Evolutionary conservation across 2,888 invertebrate genomes (phyloP).

Genomic region (Dolichopus griseipennis): DNA sequence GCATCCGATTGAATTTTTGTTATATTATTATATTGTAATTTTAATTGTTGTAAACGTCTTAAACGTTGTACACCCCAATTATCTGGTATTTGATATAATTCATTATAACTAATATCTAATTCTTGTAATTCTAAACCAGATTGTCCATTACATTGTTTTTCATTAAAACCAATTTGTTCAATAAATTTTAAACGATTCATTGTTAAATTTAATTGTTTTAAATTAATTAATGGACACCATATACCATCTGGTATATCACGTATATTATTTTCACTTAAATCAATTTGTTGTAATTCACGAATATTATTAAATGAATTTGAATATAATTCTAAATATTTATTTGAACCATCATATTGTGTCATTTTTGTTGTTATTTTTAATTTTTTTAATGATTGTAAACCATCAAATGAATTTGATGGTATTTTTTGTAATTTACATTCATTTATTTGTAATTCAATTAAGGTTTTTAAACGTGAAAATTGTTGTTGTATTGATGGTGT

Average conservation of each 20-base stretch:
- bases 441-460: slow-evolving; percentile 65
- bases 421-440: slow-evolving; percentile 72
- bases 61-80: slow-evolving; percentile 67
- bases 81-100: slow-evolving; percentile 61
- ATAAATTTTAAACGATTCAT: slow-evolving; percentile 71
- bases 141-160: slow-evolving; percentile 39
- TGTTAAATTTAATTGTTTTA: slow-evolving; percentile 76
- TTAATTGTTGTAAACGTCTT: slow-evolving; percentile 67
- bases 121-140: slow-evolving; percentile 60
- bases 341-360: not conserved
- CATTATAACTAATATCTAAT: slow-evolving; percentile 74
- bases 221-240: slow-evolving; percentile 69
- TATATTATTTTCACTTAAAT: slow-evolving; percentile 77
- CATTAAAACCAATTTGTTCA: slow-evolving; percentile 62
- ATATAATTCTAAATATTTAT: slow-evolving; percentile 54
- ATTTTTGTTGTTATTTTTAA: slow-evolving; percentile 57
- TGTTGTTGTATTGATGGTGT: slow-evolving; percentile 40
- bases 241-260: slow-evolving; percentile 68
- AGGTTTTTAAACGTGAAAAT: slow-evolving; percentile 61
- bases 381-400: slow-evolving; percentile 67
- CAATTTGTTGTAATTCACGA: slow-evolving; percentile 67
- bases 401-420: slow-evolving; percentile 69
- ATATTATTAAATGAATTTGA: slow-evolving; percentile 65
- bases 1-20: slow-evolving; percentile 69
- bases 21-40: slow-evolving; percentile 75